A percentile compares a stretch with the other conserved stretches of the same genome.
Conservation (phyloP, 2,888 invertebrate genomes). For the Nymphalis urticae region DNA sequence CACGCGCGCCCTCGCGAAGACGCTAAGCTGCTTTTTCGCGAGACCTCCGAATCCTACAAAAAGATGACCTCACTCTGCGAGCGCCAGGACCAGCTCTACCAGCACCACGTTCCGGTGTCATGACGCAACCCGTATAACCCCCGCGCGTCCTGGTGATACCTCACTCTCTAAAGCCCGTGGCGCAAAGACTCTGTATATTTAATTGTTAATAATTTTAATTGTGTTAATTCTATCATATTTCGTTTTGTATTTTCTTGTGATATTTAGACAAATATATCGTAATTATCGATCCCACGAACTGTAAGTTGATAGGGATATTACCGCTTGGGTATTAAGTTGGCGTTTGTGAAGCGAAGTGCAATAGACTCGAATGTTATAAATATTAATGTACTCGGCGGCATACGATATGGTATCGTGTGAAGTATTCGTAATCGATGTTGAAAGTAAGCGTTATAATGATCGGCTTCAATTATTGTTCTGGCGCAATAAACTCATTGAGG, state of each 20-base stretch:
- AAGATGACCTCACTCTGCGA: conserved; percentile 80
- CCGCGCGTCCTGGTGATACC: conserved; percentile 72
- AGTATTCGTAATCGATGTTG: conserved; percentile 80
- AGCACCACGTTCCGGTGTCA: conserved; percentile 80
- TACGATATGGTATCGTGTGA: conserved; percentile 75
- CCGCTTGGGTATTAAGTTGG: conserved; percentile 68
- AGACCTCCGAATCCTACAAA: conserved; percentile 77
- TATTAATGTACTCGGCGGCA: conserved; percentile 67
- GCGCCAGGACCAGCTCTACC: conserved; percentile 78
- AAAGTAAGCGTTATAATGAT: conserved; percentile 81
- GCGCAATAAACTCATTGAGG: conserved; percentile 80
- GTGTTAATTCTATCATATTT: conserved; percentile 80
- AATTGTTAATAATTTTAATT: conserved; percentile 80
- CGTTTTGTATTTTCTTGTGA: conserved; percentile 82
- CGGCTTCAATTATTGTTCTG: conserved; percentile 82
- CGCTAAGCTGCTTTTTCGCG: conserved; percentile 79
- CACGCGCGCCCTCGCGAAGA: conserved; percentile 72
- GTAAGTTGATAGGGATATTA: conserved; percentile 75
- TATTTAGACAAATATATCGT: conserved; percentile 81
- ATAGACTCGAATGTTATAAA: conserved; percentile 76
- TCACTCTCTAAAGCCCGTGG: conserved; percentile 53
- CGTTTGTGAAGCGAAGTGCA: conserved; percentile 75
- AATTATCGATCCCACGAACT: conserved; percentile 78
- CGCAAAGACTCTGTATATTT: conserved; percentile 72
- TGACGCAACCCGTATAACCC: conserved; percentile 70